Conservation (phyloP, 2,113 vertebrate species). For the Cyprinodon variegatus region DNA sequence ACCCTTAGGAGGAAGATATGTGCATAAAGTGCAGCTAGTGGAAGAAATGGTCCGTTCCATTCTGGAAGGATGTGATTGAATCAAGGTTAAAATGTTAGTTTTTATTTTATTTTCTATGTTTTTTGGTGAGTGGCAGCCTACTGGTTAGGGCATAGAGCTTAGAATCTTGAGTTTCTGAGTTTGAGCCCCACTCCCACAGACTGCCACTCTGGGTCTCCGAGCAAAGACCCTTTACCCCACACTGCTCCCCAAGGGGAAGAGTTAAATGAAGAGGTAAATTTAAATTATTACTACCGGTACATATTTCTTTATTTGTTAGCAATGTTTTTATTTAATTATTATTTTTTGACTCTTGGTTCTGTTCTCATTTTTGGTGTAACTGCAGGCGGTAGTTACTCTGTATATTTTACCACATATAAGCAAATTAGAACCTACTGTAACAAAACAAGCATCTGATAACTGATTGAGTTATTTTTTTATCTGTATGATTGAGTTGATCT, state of each 20-base stretch:
- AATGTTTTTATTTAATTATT: neutral
- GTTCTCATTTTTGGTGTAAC: neutral
- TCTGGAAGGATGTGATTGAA: neutral
- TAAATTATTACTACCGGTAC: too few species aligned
- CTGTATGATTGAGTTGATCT: neutral
- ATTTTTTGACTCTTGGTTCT: neutral
- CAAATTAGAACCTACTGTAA: neutral
- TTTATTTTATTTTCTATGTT: neutral
- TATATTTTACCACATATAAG: neutral
- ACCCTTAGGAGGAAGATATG: too few species aligned
- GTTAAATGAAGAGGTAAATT: too few species aligned
- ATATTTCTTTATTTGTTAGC: too few species aligned
- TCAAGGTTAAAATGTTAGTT: neutral
- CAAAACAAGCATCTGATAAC: neutral
- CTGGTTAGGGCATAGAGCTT: too few species aligned
- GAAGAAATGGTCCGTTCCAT: too few species aligned
- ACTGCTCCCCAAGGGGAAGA: too few species aligned
- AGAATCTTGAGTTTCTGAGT: too few species aligned
- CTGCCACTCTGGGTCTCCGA: too few species aligned
- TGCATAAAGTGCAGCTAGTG: too few species aligned
- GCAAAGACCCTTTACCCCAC: too few species aligned
- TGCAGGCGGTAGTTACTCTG: neutral
- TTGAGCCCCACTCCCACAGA: too few species aligned
- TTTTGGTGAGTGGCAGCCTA: neutral
- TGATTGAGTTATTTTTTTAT: neutral